phyloP scores from a whole-genome alignment of 2,113 vertebrate genomes.

The Micromys minutus region DNA sequence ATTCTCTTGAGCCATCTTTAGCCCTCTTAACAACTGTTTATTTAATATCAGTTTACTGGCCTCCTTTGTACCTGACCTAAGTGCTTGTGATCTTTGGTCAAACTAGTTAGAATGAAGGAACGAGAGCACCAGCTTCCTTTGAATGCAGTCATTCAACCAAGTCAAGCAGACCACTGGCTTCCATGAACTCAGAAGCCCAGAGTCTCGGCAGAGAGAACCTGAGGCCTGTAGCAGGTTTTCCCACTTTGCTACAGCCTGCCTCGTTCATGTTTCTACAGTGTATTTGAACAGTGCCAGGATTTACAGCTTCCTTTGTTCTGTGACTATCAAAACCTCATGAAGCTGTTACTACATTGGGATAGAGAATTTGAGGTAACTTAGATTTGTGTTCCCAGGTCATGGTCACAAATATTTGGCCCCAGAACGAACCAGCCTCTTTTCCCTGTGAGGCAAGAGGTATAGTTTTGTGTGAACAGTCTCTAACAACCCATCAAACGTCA shows the following conservation, averaged over 20 bases:
- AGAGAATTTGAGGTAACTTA: not conserved
- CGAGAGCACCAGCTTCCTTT: not conserved
- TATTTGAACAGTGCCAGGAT: not conserved
- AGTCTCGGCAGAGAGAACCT: not conserved
- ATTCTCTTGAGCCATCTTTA: not conserved
- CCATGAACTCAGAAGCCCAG: not conserved
- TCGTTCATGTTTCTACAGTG: not conserved
- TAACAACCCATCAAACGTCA: not conserved
- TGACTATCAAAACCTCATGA: not conserved
- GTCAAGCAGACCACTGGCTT: not conserved
- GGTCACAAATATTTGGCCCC: not conserved
- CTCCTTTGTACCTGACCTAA: not conserved
- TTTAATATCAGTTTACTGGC: not conserved
- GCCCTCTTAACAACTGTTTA: not conserved
- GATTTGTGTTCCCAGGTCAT: not conserved
- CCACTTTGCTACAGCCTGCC: not conserved
- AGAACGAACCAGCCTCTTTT: not conserved
- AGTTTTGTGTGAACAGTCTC: not conserved
- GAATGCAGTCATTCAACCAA: not conserved
- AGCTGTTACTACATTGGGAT: not conserved
- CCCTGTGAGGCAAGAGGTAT: not conserved
- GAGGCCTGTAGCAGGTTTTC: not conserved
- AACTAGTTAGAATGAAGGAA: not conserved
- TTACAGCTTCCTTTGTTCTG: not conserved
- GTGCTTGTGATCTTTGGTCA: not conserved